phyloP scores from a whole-genome alignment of 2,888 invertebrate species.

The Apamea monoglypha region DNA sequence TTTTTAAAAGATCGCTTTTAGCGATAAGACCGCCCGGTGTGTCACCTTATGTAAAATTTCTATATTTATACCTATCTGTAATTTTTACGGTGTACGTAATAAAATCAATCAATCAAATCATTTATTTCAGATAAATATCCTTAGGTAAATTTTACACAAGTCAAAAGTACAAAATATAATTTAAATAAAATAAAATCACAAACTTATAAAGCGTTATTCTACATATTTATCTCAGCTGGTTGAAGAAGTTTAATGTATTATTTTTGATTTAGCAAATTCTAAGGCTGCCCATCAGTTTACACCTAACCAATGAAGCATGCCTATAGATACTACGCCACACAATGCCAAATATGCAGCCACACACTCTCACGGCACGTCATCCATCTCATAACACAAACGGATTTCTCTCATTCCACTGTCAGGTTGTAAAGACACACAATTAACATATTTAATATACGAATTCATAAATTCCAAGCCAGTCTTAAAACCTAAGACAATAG shows the following conservation, averaged over 20 bases:
- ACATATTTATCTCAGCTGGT: neutral
- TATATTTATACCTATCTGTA: neutral
- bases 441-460: constrained; percentile 51
- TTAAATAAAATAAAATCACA: too few species aligned
- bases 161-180: too few species aligned
- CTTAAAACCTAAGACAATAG: constrained; percentile 45
- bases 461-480: constrained; percentile 26
- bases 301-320: neutral
- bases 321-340: neutral
- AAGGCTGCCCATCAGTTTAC: constrained; percentile 7
- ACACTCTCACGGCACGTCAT: constrained; percentile 1
- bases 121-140: too few species aligned
- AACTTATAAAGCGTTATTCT: neutral
- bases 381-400: constrained; percentile 24
- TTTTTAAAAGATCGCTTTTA: neutral
- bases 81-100: neutral
- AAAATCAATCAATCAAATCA: too few species aligned
- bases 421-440: constrained; percentile 38
- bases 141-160: too few species aligned
- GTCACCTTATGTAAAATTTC: too few species aligned
- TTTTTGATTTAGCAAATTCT: neutral
- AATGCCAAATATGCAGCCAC: constrained; percentile 3
- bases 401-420: constrained; percentile 40
- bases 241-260: neutral
- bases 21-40: neutral